Conservation (phyloP, 2,888 invertebrate species). For the Hypena proboscidalis region DNA sequence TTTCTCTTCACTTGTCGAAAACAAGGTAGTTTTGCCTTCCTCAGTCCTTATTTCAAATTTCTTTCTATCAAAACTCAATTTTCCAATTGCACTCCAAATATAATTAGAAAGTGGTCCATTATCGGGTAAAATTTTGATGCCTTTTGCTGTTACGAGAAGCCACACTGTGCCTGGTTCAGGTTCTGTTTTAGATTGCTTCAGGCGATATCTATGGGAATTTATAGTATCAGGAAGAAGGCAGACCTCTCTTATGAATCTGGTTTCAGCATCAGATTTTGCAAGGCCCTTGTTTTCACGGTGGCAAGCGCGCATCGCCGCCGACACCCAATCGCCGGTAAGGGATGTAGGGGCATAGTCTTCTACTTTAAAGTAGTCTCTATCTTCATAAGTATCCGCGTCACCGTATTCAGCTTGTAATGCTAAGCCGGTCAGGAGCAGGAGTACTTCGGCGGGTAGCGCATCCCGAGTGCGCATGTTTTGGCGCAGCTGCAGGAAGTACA, state of each 20-base stretch:
- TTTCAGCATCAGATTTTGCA: conserved; percentile 92
- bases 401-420: conserved; percentile 97
- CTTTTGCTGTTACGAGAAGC: conserved; percentile 96
- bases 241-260: conserved; percentile 95
- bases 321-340: conserved; percentile 86
- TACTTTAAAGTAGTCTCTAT: conserved; percentile 88
- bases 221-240: conserved; percentile 93
- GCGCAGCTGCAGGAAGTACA: conserved; percentile 97
- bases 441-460: conserved; percentile 86
- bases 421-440: conserved; percentile 93
- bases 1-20: conserved; percentile 96
- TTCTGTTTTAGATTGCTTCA: conserved; percentile 91
- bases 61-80: conserved; percentile 97
- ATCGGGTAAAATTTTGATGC: conserved; percentile 94
- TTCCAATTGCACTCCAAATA: conserved; percentile 98
- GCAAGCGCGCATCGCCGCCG: conserved; percentile 88
- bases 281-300: conserved; percentile 93
- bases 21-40: conserved; percentile 94
- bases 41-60: conserved; percentile 98
- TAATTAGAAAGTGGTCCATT: conserved; percentile 90
- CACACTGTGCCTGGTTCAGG: conserved; percentile 92
- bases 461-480: conserved; percentile 92
- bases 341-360: conserved; percentile 93
- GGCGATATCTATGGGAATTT: conserved; percentile 95
- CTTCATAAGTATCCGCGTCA: conserved; percentile 85